These are phyloP conservation scores for Gallinago media DNA, from an alignment of 2,113 vertebrate species.

Conservation along the genomic window DNA sequence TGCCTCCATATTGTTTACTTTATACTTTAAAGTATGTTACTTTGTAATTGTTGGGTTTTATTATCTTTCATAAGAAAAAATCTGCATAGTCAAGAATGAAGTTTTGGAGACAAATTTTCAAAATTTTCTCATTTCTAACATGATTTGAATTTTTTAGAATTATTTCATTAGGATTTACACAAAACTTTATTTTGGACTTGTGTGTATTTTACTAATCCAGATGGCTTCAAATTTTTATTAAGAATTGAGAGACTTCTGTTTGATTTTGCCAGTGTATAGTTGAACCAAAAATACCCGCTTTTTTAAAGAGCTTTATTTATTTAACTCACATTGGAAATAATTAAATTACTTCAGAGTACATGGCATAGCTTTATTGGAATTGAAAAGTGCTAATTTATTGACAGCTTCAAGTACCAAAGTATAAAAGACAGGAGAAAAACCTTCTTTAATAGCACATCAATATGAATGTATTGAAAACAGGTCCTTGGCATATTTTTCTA, in stretches of 20 bases:
- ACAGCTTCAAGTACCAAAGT: background rate
- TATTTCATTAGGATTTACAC: background rate
- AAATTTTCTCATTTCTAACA: background rate
- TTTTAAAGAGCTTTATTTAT: background rate
- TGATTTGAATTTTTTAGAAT: background rate
- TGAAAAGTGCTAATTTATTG: background rate
- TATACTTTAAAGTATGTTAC: background rate
- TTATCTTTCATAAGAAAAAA: background rate
- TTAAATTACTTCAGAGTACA: background rate
- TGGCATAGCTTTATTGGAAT: background rate
- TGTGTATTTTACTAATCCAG: background rate
- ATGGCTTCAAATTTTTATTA: background rate
- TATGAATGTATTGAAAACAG: background rate
- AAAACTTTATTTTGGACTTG: background rate
- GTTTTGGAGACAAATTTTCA: background rate
- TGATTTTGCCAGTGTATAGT: background rate
- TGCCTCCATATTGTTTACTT: background rate
- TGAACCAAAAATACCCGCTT: background rate
- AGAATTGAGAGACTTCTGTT: background rate
- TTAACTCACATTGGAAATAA: background rate
- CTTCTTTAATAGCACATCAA: background rate
- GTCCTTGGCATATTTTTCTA: background rate
- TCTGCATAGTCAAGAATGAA: background rate
- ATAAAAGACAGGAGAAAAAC: background rate
- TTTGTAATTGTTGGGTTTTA: accelerated